These are phyloP conservation scores for Arremon brunneinucha DNA, from an alignment of 2,797 vertebrate species.

Conservation along the genomic window DNA sequence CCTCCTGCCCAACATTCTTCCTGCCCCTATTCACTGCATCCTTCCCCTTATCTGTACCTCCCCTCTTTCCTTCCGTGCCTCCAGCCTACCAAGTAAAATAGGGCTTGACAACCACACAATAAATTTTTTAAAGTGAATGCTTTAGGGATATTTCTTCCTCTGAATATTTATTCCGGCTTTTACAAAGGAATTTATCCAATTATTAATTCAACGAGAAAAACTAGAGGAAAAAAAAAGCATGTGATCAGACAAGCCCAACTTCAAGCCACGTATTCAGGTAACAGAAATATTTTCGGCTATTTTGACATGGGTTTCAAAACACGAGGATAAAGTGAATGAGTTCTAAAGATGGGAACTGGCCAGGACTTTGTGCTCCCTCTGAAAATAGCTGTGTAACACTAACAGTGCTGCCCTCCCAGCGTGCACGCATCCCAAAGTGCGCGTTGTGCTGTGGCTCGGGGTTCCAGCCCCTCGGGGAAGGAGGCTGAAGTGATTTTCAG, in stretches of 20 bases:
- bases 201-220: conserved; percentile 46
- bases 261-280: neutral
- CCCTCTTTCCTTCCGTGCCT: conserved; percentile 44
- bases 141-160: conserved; percentile 47
- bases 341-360: neutral
- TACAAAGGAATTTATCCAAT: conserved; percentile 60
- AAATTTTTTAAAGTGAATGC: conserved; percentile 56
- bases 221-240: neutral
- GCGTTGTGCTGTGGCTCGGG: neutral
- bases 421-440: neutral
- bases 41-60: conserved; percentile 44
- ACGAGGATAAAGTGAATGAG: neutral
- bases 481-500: neutral
- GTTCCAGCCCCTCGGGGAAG: neutral
- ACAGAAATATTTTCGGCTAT: neutral
- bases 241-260: conserved; percentile 1
- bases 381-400: neutral
- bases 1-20: neutral
- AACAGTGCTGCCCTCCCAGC: neutral
- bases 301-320: conserved; percentile 4
- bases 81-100: conserved; percentile 54
- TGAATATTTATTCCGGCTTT: conserved; percentile 61
- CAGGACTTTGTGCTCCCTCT: neutral
- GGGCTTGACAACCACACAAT: conserved; percentile 51
- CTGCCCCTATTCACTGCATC: conserved; percentile 9